Evolutionary conservation across 1,140 invertebrate genomes (phyloP), one percentile per base, ranked within the genome.

Genomic region (Papilio polytes): DNA sequence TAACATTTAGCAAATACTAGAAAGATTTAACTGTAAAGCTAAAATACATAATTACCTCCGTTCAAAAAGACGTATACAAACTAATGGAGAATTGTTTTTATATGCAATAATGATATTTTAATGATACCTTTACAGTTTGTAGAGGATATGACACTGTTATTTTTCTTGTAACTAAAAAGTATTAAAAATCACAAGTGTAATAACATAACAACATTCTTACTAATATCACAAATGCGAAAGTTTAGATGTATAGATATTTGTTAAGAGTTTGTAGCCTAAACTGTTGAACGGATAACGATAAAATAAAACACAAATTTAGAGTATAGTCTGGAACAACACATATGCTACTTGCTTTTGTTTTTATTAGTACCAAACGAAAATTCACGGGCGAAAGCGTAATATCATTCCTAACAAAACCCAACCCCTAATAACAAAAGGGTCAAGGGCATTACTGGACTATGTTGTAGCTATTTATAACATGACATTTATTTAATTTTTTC

Each of bases 401-500:
- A 73, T n/a, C n/a, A 20, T 1, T 2, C 70, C 70, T 6, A n/a
- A n/a, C 15, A 13, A 73, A 73, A 41, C n/a, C 36, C 72, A 74
- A 51, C 73, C 73, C 73, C 73, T 26, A 20, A 22, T 44, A 46
- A 22, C 73, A 31, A n/a, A 20, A 36, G 41, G 36, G 41, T 74
- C 73, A 74, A 74, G 73, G 73, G 20, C 73, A 74, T 12, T 36
- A 31, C 20, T n/a, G n/a, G 12, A 7, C 10, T n/a, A 36, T 46
- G 9, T 46, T 46, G 41, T 51, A 36, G 73, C 73, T 74, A 74
- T 74, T 74, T 74, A 74, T 74, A 74, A 48, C 41, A 66, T 26
- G 44, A 51, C 44, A 74, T 74, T 74, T 48, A 74, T 3, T 51
- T 51, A 74, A 15, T 51, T 48, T 66, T 73, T 74, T 74, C 46